Evolutionary conservation across 2,797 vertebrate species (phyloP).

Genomic region (Acanthopagrus latus): DNA sequence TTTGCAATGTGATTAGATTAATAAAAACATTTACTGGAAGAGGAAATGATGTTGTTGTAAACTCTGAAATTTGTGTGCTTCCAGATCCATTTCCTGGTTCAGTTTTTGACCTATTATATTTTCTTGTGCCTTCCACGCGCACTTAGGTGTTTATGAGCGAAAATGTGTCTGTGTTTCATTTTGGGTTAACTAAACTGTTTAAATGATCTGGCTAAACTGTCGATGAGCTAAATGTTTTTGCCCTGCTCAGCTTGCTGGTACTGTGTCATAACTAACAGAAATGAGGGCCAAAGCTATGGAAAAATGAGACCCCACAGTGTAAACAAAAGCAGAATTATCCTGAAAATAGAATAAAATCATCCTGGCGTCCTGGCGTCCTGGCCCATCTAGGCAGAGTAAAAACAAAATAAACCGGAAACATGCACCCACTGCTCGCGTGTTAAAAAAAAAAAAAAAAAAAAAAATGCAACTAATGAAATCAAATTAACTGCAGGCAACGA

Average conservation of each 20-base stretch:
- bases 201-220: neutral
- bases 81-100: neutral
- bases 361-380: neutral
- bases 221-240: neutral
- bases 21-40: neutral
- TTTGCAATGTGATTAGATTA: neutral
- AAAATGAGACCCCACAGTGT: neutral
- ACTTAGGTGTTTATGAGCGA: too few species aligned
- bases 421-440: neutral
- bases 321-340: neutral
- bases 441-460: neutral
- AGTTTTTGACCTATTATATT: neutral
- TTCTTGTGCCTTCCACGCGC: neutral
- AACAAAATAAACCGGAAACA: neutral
- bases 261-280: neutral
- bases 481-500: neutral
- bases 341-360: neutral
- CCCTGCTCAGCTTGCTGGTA: neutral
- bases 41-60: neutral
- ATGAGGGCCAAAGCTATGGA: neutral
- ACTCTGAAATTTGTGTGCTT: neutral
- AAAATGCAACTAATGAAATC: slow-evolving; percentile 8
- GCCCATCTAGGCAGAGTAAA: neutral
- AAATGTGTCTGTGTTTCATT: neutral
- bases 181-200: neutral